phyloP scores from a whole-genome alignment of 2,113 vertebrate species.

The Oreocharis arfaki region DNA sequence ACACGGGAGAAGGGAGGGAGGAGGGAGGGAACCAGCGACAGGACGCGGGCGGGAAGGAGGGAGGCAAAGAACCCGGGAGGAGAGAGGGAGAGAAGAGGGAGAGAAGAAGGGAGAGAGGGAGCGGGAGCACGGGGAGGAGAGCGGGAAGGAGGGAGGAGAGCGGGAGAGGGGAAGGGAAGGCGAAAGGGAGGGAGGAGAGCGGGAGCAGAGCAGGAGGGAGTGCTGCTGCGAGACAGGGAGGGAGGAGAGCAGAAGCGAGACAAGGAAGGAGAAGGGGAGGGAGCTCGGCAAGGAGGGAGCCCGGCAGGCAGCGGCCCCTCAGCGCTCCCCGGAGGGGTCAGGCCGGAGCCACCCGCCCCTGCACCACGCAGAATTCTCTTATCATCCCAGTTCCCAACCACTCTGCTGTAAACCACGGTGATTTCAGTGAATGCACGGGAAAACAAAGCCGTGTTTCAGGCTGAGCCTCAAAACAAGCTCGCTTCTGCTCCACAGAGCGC shows the following conservation, averaged over 20 bases:
- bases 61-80: background rate
- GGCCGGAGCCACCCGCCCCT: background rate
- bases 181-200: background rate
- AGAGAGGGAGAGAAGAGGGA: background rate
- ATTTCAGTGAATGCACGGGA: background rate
- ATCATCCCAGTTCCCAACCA: background rate
- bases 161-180: too few relatives aligned
- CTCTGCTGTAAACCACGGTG: background rate
- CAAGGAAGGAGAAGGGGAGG: background rate
- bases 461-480: background rate
- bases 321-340: background rate
- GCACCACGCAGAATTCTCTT: background rate
- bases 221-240: too few relatives aligned
- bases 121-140: too few relatives aligned
- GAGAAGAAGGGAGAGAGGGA: background rate
- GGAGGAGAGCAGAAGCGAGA: background rate
- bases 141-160: background rate
- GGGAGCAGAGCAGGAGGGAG: too few relatives aligned
- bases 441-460: background rate
- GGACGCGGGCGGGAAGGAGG: too few relatives aligned
- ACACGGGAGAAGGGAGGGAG: too few relatives aligned
- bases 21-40: background rate
- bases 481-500: background rate
- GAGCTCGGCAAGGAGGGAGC: accelerated
- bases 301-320: background rate